These are phyloP conservation scores for Epistrophe grossulariae DNA, from an alignment of 2,888 invertebrate genomes.

Conservation along the genomic window DNA sequence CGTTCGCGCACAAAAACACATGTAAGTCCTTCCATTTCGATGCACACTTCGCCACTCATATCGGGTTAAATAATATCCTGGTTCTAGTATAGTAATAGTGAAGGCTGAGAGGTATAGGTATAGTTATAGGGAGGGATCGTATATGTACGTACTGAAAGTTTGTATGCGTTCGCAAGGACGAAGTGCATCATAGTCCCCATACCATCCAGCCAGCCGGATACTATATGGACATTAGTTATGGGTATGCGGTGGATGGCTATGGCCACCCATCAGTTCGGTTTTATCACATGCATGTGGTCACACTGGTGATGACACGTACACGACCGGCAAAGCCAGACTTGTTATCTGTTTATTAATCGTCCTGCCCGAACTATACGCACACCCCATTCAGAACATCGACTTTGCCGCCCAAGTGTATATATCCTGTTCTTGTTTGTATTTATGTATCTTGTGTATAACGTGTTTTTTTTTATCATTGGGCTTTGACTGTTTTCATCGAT, in stretches of 20 bases:
- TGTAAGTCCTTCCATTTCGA: constrained; percentile 73
- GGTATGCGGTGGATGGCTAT: constrained; percentile 33
- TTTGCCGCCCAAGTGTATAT: background rate
- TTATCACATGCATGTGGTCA: constrained; percentile 76
- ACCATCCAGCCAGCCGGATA: background rate
- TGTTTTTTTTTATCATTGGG: constrained; percentile 47
- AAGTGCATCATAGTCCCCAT: background rate
- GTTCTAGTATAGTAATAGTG: constrained; percentile 13
- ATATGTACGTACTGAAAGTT: background rate
- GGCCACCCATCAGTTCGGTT: constrained; percentile 70
- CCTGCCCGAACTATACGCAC: constrained; percentile 41
- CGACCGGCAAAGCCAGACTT: constrained; percentile 75
- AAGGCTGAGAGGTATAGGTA: no score
- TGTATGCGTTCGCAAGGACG: constrained; percentile 19
- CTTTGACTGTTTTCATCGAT: constrained; percentile 25
- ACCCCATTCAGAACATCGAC: constrained; percentile 8
- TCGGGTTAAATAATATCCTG: constrained; percentile 70
- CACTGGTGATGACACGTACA: constrained; percentile 76
- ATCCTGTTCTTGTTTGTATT: constrained; percentile 5
- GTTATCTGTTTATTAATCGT: constrained; percentile 76
- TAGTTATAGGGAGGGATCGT: no score
- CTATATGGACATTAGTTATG: constrained; percentile 16
- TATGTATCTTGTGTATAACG: constrained; percentile 1
- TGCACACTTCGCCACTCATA: constrained; percentile 69
- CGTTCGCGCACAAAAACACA: constrained; percentile 67